Percentiles rank a stretch among this genome's conserved stretches.
Conservation (phyloP, 2,113 vertebrate species). For the Epinephelus fuscoguttatus region DNA sequence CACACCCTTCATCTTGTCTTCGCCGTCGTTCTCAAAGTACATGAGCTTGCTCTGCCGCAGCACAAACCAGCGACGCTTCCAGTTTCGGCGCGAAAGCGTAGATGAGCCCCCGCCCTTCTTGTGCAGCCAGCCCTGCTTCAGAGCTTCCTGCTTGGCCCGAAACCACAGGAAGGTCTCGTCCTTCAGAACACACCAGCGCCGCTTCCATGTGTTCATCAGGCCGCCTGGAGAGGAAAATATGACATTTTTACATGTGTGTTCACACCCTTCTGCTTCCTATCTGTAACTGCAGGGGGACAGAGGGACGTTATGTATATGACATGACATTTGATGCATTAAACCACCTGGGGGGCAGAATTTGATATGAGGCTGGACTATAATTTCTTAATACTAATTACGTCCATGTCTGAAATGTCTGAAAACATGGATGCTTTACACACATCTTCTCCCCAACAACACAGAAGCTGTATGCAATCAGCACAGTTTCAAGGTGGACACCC, state of each 20-base stretch:
- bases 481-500: too few species aligned
- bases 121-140: conserved; percentile 98
- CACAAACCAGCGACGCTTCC: conserved; percentile 98
- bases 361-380: background rate
- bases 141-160: conserved; percentile 96
- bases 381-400: too few species aligned
- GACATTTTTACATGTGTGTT: too few species aligned
- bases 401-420: too few species aligned
- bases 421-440: too few species aligned
- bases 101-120: conserved; percentile 97
- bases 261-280: too few species aligned
- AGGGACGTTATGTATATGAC: background rate
- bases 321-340: background rate
- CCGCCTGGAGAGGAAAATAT: conserved; percentile 84
- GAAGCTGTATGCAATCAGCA: too few species aligned
- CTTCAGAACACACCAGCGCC: conserved; percentile 98
- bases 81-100: conserved; percentile 95
- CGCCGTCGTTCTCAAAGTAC: conserved; percentile 97
- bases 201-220: conserved; percentile 96
- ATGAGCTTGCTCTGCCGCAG: conserved; percentile 94
- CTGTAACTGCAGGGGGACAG: too few species aligned
- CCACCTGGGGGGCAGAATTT: background rate
- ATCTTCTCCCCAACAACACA: too few species aligned
- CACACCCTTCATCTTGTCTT: conserved; percentile 95
- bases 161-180: conserved; percentile 99